Conservation (phyloP, 1,140 invertebrate genomes). For the Drosophila oshimai region DNA sequence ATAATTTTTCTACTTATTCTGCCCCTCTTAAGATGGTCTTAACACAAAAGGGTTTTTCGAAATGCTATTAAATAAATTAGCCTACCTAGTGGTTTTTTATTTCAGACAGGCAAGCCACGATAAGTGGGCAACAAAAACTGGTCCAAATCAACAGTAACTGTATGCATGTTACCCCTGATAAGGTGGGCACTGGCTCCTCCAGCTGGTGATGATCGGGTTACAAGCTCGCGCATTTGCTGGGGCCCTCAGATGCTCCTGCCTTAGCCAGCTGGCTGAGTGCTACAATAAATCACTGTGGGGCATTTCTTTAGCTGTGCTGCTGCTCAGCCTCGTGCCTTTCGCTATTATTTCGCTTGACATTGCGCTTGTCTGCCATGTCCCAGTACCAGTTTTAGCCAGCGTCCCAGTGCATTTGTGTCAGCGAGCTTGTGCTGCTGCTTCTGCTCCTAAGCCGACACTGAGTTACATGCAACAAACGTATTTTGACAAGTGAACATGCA, state of each 20-base stretch:
- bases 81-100: no score
- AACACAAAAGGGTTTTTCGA: no score
- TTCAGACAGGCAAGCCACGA: no score
- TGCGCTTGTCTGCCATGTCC: constrained; percentile 70
- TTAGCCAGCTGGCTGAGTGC: constrained; percentile 51
- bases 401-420: constrained; percentile 73
- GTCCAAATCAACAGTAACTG: no score
- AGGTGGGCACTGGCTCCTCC: constrained; percentile 1
- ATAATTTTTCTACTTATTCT: no score
- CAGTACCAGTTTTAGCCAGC: constrained; percentile 29
- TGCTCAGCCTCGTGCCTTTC: constrained; percentile 54
- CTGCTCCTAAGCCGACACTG: constrained; percentile 68
- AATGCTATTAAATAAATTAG: no score
- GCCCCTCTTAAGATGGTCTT: no score
- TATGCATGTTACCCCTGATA: constrained; percentile 1
- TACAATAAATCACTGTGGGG: constrained; percentile 71
- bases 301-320: constrained; percentile 54
- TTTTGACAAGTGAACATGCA: constrained; percentile 78
- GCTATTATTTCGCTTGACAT: constrained; percentile 75
- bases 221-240: constrained; percentile 29
- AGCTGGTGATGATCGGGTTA: constrained; percentile 33
- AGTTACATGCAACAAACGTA: constrained; percentile 77
- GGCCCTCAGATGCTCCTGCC: constrained; percentile 17
- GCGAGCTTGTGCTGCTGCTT: constrained; percentile 20
- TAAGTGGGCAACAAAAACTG: not conserved